A percentile compares a stretch with the other conserved stretches of the same genome.
These are phyloP conservation scores for Cyprinodon diabolis DNA, from an alignment of 2,797 vertebrate species.

Conservation along the genomic window DNA sequence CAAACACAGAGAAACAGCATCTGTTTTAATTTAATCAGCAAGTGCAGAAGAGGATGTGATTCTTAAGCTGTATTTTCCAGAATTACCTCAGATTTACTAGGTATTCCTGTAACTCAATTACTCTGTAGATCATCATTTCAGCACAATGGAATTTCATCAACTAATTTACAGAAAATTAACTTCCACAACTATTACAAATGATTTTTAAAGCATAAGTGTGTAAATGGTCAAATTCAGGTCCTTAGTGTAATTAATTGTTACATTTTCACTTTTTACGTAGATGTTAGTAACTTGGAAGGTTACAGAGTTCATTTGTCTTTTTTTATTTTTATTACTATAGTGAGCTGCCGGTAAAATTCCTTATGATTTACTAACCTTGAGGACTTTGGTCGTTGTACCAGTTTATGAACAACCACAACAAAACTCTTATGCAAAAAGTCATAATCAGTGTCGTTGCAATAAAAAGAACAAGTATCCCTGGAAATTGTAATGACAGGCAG, in stretches of 20 bases:
- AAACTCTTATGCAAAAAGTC: background rate
- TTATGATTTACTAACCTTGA: background rate
- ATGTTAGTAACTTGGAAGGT: background rate
- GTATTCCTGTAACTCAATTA: background rate
- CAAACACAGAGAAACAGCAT: too few relatives aligned
- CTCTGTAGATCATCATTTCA: conserved; percentile 1
- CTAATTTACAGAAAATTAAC: background rate
- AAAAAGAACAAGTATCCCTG: background rate
- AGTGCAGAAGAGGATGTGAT: too few relatives aligned
- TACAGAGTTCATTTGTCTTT: background rate
- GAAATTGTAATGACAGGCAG: background rate
- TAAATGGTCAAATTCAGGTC: background rate
- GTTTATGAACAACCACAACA: background rate
- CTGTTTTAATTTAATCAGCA: too few relatives aligned
- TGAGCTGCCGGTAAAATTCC: background rate
- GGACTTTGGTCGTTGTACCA: conserved; percentile 5
- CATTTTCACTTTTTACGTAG: background rate
- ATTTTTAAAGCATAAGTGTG: too few relatives aligned
- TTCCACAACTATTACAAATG: background rate
- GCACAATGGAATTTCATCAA: background rate
- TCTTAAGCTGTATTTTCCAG: too few relatives aligned
- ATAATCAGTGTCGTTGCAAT: background rate
- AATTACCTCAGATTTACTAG: background rate
- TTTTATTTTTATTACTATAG: too few relatives aligned
- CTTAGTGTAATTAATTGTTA: too few relatives aligned